Conservation (phyloP, 2,113 vertebrate species). For the Pimephales promelas region DNA sequence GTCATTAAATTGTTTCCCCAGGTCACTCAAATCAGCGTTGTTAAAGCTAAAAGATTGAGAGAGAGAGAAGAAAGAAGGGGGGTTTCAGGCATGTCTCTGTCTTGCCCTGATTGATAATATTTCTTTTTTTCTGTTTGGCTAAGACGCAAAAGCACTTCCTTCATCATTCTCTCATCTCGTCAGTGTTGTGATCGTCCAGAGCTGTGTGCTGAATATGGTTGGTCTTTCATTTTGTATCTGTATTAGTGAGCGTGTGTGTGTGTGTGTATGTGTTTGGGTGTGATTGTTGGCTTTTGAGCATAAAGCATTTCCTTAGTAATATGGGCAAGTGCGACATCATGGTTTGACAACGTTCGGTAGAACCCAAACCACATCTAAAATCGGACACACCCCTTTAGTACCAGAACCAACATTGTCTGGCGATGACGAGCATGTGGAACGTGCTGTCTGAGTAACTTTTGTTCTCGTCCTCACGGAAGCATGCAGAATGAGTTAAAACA, state of each 20-base stretch:
- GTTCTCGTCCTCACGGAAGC: neutral
- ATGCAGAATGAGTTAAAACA: neutral
- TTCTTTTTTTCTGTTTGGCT: slow-evolving; percentile 54
- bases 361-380: neutral
- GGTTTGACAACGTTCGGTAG: slow-evolving; percentile 13
- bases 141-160: slow-evolving; percentile 37
- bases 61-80: slow-evolving; percentile 61
- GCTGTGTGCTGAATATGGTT: slow-evolving; percentile 33
- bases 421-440: neutral
- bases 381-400: neutral
- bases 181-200: slow-evolving; percentile 36
- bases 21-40: slow-evolving; percentile 76
- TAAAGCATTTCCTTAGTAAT: slow-evolving; percentile 13
- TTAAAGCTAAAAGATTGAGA: slow-evolving; percentile 73
- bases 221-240: slow-evolving; percentile 1
- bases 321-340: slow-evolving; percentile 3
- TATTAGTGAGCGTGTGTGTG: slow-evolving; percentile 13
- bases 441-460: neutral
- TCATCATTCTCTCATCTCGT: slow-evolving; percentile 47
- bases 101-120: slow-evolving; percentile 61
- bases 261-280: slow-evolving; percentile 24
- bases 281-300: slow-evolving; percentile 7
- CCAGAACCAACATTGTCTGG: neutral
- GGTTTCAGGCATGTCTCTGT: slow-evolving; percentile 54
- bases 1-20: slow-evolving; percentile 76